Conservation (phyloP, 2,113 vertebrate genomes). For the Meles meles region DNA sequence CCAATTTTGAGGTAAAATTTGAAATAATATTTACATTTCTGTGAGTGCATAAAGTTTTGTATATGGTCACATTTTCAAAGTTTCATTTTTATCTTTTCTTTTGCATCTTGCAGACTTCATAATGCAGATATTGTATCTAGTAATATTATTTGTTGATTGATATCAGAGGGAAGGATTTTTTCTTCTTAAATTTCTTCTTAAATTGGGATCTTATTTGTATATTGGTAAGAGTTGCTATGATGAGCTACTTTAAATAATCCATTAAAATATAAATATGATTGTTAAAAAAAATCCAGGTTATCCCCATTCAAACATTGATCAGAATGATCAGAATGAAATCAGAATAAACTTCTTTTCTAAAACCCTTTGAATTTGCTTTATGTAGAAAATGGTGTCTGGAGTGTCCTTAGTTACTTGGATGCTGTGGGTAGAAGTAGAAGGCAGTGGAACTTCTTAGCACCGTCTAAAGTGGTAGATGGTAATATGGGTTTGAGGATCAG, state of each 20-base stretch:
- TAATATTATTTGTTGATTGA: background rate
- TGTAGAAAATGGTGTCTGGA: background rate
- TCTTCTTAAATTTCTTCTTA: background rate
- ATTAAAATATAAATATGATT: background rate
- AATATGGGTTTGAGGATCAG: background rate
- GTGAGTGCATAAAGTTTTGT: background rate
- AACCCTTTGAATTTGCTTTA: background rate
- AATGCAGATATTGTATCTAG: constrained; percentile 1
- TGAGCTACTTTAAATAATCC: background rate
- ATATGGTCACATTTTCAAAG: background rate
- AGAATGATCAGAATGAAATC: background rate
- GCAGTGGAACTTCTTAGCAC: background rate
- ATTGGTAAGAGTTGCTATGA: background rate
- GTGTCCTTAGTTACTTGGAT: background rate
- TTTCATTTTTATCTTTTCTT: constrained; percentile 17
- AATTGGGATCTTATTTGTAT: background rate
- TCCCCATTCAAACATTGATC: background rate
- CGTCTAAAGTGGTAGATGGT: background rate
- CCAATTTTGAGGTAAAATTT: background rate
- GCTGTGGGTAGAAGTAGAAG: background rate
- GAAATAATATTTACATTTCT: constrained; percentile 24
- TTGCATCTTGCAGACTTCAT: background rate
- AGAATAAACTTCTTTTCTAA: background rate
- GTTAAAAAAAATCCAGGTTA: background rate
- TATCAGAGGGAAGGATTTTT: background rate